Evolutionary conservation across 2,797 vertebrate species (phyloP).

Genomic region (Phrynocephalus guinanensis): DNA sequence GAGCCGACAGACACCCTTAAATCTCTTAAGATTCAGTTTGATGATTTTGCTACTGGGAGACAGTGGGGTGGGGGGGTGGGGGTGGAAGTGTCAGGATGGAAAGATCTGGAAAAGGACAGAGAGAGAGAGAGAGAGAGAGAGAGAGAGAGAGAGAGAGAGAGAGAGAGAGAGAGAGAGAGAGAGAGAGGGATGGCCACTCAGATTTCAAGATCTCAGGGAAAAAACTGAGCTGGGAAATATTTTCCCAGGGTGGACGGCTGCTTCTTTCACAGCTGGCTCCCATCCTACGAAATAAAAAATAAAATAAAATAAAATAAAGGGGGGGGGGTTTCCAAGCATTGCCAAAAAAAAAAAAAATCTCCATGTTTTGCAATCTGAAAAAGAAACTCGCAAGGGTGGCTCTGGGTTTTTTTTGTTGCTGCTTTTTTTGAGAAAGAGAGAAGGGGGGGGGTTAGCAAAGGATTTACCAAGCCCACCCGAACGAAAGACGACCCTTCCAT

Average conservation of each 20-base stretch:
- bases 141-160: not conserved
- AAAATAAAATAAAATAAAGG: conserved; percentile 26
- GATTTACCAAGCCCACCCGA: conserved; percentile 51
- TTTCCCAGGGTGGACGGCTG: conserved; percentile 87
- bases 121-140: not conserved
- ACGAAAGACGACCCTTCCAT: conserved; percentile 72
- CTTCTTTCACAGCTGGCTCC: conserved; percentile 83
- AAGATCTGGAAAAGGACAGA: not conserved
- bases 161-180: not conserved
- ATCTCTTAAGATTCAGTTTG: not conserved
- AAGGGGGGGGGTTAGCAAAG: conserved; percentile 60
- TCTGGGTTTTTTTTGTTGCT: no score
- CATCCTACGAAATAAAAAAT: conserved; percentile 71
- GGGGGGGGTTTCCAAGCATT: conserved; percentile 67
- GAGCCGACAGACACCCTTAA: not conserved
- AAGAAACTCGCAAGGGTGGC: no score
- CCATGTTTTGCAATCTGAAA: conserved; percentile 69
- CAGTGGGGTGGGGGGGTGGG: no score
- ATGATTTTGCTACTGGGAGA: not conserved
- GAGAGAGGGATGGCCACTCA: conserved; percentile 54
- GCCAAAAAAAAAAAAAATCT: conserved; percentile 79
- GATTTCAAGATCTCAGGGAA: conserved; percentile 74
- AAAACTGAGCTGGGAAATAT: conserved; percentile 63
- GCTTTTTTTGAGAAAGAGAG: not conserved
- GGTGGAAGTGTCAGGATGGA: not conserved